phyloP scores from a whole-genome alignment of 2,888 invertebrate genomes.

The Hydraecia micacea region DNA sequence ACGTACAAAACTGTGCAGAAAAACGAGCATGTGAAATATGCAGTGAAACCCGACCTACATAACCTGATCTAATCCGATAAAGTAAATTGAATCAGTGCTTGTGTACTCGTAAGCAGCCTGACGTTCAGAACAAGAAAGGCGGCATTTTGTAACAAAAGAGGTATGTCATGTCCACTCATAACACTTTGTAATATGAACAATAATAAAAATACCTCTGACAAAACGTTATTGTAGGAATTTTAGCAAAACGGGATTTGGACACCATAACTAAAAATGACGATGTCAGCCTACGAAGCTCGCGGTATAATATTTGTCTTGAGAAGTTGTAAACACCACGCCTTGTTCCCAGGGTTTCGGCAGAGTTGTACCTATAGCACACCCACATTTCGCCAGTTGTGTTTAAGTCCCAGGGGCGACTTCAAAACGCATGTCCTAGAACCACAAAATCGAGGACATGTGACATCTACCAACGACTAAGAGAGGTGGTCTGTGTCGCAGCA shows the following conservation, averaged over 20 bases:
- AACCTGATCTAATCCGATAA: slow-evolving; percentile 43
- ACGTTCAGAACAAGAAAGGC: background rate
- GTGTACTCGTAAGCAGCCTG: background rate
- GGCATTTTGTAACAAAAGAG: slow-evolving; percentile 3
- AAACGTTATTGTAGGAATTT: background rate
- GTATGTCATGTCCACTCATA: no score
- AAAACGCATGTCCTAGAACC: background rate
- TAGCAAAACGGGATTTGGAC: background rate
- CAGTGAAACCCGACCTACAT: slow-evolving; percentile 35
- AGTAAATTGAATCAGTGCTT: slow-evolving; percentile 46
- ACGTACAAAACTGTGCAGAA: background rate
- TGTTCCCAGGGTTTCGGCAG: background rate
- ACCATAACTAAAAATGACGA: background rate
- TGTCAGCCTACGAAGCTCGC: background rate
- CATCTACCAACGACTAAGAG: background rate
- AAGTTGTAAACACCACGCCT: background rate
- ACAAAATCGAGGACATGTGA: background rate
- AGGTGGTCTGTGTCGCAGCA: no score
- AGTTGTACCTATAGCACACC: background rate
- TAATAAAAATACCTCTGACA: background rate
- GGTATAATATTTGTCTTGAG: background rate
- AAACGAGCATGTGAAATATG: slow-evolving; percentile 21
- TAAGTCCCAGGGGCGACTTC: background rate
- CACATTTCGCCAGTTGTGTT: background rate
- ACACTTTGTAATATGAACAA: background rate